These are phyloP conservation scores for Nowickia ferox DNA, from an alignment of 2,888 invertebrate species.

Conservation along the genomic window DNA sequence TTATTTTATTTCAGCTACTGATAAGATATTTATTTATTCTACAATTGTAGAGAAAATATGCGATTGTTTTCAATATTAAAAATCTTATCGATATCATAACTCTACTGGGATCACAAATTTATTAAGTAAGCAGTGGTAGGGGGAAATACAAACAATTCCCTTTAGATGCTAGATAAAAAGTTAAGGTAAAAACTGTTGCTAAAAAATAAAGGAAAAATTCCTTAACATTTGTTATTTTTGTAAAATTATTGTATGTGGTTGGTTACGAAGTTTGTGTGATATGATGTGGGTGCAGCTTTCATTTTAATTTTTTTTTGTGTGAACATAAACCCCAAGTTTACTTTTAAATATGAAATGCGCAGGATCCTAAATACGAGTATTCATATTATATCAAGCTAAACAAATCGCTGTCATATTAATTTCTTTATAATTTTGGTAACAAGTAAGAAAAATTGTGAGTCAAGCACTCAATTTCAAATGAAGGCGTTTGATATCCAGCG, in stretches of 20 bases:
- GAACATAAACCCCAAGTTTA: no score
- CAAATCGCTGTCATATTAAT: no score
- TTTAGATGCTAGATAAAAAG: slow-evolving; percentile 32
- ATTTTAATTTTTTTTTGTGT: no score
- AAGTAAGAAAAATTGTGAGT: no score
- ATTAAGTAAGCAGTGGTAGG: slow-evolving; percentile 76
- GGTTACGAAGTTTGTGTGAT: no score
- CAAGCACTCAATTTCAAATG: no score
- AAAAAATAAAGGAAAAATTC: neutral
- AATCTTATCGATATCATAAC: slow-evolving; percentile 82
- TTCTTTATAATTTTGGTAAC: no score
- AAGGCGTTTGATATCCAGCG: no score
- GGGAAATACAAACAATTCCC: slow-evolving; percentile 14
- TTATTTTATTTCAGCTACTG: neutral
- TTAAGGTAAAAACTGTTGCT: neutral
- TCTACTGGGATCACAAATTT: slow-evolving; percentile 81
- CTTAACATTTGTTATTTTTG: slow-evolving; percentile 11
- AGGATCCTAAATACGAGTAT: no score
- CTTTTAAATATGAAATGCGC: no score
- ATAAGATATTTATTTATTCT: slow-evolving; percentile 44
- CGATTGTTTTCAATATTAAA: slow-evolving; percentile 72
- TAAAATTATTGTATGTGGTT: neutral
- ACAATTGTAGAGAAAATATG: slow-evolving; percentile 5
- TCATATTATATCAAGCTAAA: no score
- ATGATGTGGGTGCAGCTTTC: no score